Conservation (phyloP, 2,797 vertebrate species). For the Pantherophis alleghaniensis region DNA sequence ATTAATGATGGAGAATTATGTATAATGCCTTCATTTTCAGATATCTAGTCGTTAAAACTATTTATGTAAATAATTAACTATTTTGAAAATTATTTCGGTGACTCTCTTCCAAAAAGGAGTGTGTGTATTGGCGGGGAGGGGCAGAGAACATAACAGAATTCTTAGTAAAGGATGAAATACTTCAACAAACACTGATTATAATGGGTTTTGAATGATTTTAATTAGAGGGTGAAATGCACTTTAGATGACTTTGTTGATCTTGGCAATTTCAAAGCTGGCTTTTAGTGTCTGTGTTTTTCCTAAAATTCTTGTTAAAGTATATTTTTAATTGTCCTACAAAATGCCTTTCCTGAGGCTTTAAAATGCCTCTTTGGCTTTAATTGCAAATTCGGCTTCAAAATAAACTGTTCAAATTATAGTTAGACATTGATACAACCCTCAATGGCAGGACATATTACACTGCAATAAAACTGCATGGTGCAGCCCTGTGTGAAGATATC, state of each 20-base stretch:
- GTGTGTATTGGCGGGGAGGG: background rate
- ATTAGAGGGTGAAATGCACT: slow-evolving; percentile 22
- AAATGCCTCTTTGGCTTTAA: slow-evolving; percentile 28
- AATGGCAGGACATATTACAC: background rate
- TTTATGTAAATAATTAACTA: slow-evolving; percentile 20
- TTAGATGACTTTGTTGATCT: slow-evolving; percentile 34
- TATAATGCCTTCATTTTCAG: background rate
- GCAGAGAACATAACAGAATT: background rate
- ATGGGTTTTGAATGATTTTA: slow-evolving; percentile 24
- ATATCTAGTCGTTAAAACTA: slow-evolving; percentile 1
- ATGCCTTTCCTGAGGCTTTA: slow-evolving; percentile 18
- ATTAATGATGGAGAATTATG: background rate
- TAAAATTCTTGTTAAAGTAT: slow-evolving; percentile 29
- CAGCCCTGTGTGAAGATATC: background rate
- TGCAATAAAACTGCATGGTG: background rate
- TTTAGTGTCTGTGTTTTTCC: slow-evolving; percentile 24
- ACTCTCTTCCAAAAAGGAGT: background rate
- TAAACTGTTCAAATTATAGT: slow-evolving; percentile 21
- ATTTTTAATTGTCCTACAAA: slow-evolving; percentile 30
- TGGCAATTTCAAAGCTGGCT: slow-evolving; percentile 24
- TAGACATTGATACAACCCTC: slow-evolving; percentile 1
- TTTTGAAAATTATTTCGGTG: slow-evolving; percentile 13
- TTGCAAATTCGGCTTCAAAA: slow-evolving; percentile 25
- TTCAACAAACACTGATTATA: slow-evolving; percentile 4
- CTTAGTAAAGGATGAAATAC: slow-evolving; percentile 29